Evolutionary conservation across 2,113 vertebrate species (phyloP), one percentile per base, ranked within the genome.

Genomic region (Corythornis vintsioides): DNA sequence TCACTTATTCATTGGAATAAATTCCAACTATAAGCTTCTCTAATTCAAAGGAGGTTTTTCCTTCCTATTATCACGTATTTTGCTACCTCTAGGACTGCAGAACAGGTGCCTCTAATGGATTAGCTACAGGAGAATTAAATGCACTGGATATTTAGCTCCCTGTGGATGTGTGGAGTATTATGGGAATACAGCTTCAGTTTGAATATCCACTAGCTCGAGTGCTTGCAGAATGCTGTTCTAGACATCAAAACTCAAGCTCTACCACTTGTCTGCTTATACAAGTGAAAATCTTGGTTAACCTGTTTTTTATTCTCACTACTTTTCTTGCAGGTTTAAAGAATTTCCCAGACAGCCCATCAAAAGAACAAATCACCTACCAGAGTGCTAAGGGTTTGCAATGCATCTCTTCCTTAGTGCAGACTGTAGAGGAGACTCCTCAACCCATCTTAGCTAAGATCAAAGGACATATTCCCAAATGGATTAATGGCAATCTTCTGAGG

Each of bases 381-480:
- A 94, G 97, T 15, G 74, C 78, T 57, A 95, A 55, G 71, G 97
- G 95, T 5, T 92, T 99, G 90, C 98, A 97, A 6, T 97, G 97
- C 29, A 98, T 99, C 20, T 96, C 97, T 0, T 96, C 97, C 6
- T 91, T 99, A 26, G 55, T 99, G 19, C 83, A 90, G 72, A 98
- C 97, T 0, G 98, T 98, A 25, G 95, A 98, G 42, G 99, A 99
- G 94, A 99, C 97, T 2, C 97, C 96, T 3, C 96, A 98, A 29
- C 96, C 96, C 10, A 95, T 99, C 57, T 63, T 95, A 24, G 98
- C 98, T 10, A 86, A 28, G 28, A 90, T 99, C 25, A 96, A 83
- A 76, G 99, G 99, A 22, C 94, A 86, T 8, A 97, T 99, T 87
- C 99, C 99, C 10, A 40, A 96, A 52, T 99, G 99, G 99, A 98